phyloP scores from a whole-genome alignment of 2,113 vertebrate species.

The Nymphicus hollandicus region DNA sequence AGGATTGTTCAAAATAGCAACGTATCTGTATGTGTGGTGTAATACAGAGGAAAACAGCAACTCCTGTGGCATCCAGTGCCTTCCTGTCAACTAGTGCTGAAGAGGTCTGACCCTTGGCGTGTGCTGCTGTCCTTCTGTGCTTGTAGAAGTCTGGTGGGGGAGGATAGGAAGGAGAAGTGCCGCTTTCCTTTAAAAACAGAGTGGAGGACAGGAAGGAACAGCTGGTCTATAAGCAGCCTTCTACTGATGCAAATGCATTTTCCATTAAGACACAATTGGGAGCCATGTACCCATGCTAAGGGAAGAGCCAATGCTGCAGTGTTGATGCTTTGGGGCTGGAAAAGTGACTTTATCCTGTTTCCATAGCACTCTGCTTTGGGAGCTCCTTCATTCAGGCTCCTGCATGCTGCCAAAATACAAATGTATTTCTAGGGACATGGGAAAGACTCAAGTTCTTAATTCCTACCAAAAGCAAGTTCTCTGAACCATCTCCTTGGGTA shows the following conservation, averaged over 20 bases:
- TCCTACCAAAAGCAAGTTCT: not conserved
- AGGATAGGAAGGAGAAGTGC: not conserved
- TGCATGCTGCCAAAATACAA: not conserved
- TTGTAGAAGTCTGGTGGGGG: not conserved
- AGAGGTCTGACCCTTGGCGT: not conserved
- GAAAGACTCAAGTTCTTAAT: not conserved
- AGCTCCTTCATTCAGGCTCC: not conserved
- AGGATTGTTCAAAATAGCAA: not conserved
- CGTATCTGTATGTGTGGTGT: fast-evolving
- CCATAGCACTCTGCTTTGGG: not conserved
- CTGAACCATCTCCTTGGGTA: not conserved
- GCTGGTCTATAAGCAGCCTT: not conserved
- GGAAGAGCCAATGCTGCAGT: not conserved
- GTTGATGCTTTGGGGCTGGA: not conserved
- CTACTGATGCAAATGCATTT: not conserved
- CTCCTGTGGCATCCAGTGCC: not conserved
- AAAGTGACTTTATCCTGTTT: not conserved
- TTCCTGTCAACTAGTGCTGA: not conserved
- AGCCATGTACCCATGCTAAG: not conserved
- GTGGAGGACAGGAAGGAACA: conserved; percentile 23
- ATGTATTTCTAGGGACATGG: not conserved
- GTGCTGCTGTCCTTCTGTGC: not conserved
- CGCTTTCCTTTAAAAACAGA: conserved; percentile 25
- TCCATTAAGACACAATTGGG: not conserved
- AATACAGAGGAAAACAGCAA: not conserved